Conservation (phyloP, 2,797 vertebrate species). For the Cheracebus regulus region DNA sequence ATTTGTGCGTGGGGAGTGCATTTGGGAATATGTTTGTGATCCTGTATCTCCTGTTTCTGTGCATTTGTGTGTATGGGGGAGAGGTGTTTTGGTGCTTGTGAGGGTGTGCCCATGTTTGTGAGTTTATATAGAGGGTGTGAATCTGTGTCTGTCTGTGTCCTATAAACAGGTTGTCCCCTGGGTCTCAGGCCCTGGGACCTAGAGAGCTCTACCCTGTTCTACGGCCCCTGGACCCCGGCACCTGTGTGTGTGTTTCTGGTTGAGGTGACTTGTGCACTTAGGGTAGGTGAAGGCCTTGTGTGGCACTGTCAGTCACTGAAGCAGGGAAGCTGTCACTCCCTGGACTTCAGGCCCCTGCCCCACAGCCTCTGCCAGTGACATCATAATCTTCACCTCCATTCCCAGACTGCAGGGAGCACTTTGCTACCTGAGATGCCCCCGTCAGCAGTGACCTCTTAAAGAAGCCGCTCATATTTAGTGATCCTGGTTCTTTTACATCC, state of each 20-base stretch:
- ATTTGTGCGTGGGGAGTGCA: not conserved
- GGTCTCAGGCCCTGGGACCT: not conserved
- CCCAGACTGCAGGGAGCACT: not conserved
- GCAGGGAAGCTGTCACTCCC: not conserved
- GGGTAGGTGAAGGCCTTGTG: not conserved
- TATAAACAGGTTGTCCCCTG: not conserved
- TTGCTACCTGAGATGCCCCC: not conserved
- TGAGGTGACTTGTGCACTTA: not conserved
- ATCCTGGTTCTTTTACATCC: not conserved
- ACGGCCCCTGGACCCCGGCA: not conserved
- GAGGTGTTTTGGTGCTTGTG: not conserved
- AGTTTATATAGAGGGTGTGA: not conserved
- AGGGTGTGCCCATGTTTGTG: not conserved
- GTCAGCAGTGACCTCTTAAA: not conserved
- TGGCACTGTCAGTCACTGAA: not conserved
- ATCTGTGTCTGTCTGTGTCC: not conserved
- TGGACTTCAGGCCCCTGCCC: not conserved
- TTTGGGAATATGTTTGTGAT: slow-evolving; percentile 1
- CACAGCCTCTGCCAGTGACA: not conserved
- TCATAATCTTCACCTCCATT: not conserved
- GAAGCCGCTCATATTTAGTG: not conserved
- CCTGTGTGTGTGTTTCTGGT: not conserved
- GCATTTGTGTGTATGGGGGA: not conserved
- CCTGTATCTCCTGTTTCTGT: not conserved
- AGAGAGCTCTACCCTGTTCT: not conserved